Conservation (phyloP, 92 coral and sea anemone species). For the Siderastrea radians region DNA sequence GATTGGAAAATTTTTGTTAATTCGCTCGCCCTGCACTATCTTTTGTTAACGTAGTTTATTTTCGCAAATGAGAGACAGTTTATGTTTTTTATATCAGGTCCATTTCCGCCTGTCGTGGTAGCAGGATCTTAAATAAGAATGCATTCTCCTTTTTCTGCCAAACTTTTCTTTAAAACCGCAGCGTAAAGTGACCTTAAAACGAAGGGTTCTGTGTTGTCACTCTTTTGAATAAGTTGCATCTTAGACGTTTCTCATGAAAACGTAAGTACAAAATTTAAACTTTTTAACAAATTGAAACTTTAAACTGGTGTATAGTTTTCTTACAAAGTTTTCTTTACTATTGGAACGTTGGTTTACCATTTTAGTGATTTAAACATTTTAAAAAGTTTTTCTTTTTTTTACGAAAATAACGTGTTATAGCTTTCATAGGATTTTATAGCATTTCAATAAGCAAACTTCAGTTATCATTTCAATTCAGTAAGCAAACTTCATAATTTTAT, state of each 20-base stretch:
- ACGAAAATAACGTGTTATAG: too few relatives aligned
- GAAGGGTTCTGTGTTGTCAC: background rate
- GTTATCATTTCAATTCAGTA: too few relatives aligned
- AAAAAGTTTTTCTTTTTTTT: too few relatives aligned
- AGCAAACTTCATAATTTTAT: too few relatives aligned
- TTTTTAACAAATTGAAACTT: background rate
- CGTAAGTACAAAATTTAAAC: background rate
- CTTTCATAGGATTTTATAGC: too few relatives aligned
- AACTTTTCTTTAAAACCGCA: background rate
- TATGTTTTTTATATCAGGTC: conserved; percentile 8
- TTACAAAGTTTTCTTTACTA: too few relatives aligned
- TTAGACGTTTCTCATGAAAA: background rate
- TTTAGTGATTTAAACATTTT: too few relatives aligned
- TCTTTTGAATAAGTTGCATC: background rate
- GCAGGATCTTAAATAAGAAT: conserved; percentile 33
- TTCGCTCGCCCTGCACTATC: conserved; percentile 3
- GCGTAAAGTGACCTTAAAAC: background rate
- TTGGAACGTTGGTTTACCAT: too few relatives aligned
- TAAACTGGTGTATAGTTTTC: background rate
- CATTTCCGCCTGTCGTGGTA: conserved; percentile 33
- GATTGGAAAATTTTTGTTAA: conserved; percentile 11
- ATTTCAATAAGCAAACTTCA: too few relatives aligned
- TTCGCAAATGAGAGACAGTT: conserved; percentile 16
- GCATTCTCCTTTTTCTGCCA: conserved; percentile 8
- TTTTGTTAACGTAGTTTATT: conserved; percentile 14